Percentiles rank a stretch among this genome's conserved stretches.
Evolutionary conservation across 2,797 vertebrate genomes (phyloP).

Genomic region (Rhynchonycteris naso): DNA sequence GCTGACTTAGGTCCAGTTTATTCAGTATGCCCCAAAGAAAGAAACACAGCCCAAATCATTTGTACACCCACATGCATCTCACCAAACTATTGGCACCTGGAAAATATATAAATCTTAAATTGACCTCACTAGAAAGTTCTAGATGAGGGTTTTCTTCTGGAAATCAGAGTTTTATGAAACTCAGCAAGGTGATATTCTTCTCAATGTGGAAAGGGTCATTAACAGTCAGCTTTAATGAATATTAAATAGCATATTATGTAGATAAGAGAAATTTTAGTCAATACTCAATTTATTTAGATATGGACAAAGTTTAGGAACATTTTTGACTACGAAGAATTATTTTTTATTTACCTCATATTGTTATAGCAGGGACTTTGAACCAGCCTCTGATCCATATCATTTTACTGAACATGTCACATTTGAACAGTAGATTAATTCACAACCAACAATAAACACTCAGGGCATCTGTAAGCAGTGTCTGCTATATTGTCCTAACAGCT

Average conservation of each 20-base stretch:
- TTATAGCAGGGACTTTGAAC: constrained; percentile 60
- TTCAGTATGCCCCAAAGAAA: background rate
- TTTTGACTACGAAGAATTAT: constrained; percentile 29
- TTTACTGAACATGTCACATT: constrained; percentile 70
- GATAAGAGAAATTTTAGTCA: constrained; percentile 22
- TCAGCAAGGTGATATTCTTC: background rate
- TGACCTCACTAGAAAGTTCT: background rate
- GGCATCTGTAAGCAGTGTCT: constrained; percentile 49
- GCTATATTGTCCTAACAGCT: constrained; percentile 63
- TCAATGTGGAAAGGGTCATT: background rate
- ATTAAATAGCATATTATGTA: background rate
- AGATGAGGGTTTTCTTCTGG: background rate
- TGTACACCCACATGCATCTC: background rate
- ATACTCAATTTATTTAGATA: background rate
- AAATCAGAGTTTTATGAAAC: background rate
- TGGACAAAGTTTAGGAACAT: background rate
- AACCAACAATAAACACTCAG: constrained; percentile 53
- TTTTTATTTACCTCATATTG: constrained; percentile 62
- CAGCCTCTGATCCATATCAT: constrained; percentile 56
- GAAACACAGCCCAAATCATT: background rate
- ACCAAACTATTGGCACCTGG: background rate
- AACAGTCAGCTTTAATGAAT: background rate
- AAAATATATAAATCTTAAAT: background rate
- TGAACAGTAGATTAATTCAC: constrained; percentile 71
- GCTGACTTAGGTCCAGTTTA: background rate